Evolutionary conservation across 2,113 vertebrate species (phyloP).

Genomic region (Catharus fuscescens): DNA sequence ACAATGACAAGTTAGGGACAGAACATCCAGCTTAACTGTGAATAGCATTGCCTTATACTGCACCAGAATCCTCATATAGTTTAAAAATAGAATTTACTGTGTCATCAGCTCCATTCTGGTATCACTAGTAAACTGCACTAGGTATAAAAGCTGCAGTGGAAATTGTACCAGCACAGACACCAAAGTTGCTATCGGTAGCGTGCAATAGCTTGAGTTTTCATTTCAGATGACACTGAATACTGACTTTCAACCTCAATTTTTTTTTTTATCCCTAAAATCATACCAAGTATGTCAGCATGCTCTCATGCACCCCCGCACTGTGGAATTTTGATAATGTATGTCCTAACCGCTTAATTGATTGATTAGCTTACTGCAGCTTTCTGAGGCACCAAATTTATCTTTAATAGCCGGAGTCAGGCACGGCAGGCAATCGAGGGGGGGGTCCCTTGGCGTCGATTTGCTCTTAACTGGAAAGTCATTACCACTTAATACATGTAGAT

Average conservation of each 20-base stretch:
- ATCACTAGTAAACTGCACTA: background rate
- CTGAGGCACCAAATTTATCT: constrained; percentile 89
- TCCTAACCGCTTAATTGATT: constrained; percentile 90
- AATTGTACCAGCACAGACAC: background rate
- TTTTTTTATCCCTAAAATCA: constrained; percentile 73
- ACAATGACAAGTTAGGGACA: constrained; percentile 48
- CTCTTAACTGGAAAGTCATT: constrained; percentile 98
- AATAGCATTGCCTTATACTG: constrained; percentile 22
- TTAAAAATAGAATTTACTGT: constrained; percentile 61
- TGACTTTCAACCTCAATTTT: constrained; percentile 43
- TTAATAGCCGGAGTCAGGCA: constrained; percentile 88
- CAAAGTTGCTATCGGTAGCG: background rate
- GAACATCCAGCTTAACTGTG: constrained; percentile 17
- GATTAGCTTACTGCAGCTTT: constrained; percentile 89
- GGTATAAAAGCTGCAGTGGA: background rate
- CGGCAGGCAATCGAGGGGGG: constrained; percentile 83
- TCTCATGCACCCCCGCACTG: constrained; percentile 75
- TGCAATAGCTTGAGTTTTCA: constrained; percentile 41
- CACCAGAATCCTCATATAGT: background rate
- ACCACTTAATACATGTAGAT: constrained; percentile 96
- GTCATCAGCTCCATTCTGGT: constrained; percentile 39
- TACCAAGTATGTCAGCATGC: constrained; percentile 76
- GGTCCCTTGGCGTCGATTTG: constrained; percentile 96
- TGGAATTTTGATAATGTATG: constrained; percentile 87
- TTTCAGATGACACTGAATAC: constrained; percentile 53